A percentile compares a stretch with the other conserved stretches of the same genome.
phyloP scores from a whole-genome alignment of 2,888 invertebrate genomes.

The Ichneumon xanthorius region DNA sequence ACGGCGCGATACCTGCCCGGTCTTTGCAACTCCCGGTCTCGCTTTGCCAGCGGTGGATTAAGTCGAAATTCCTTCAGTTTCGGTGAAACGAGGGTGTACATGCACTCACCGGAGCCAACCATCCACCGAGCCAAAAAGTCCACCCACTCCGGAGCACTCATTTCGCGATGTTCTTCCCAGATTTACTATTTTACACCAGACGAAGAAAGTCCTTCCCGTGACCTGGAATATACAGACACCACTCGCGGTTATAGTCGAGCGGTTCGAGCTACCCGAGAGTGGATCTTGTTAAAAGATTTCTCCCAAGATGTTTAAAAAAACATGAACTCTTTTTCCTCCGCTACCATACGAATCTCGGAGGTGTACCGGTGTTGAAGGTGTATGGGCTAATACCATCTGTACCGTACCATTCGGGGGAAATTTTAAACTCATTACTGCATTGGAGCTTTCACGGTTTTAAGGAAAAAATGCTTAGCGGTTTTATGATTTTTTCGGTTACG shows the following conservation, averaged over 20 bases:
- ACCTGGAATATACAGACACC: background rate
- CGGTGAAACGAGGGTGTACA: constrained; percentile 29
- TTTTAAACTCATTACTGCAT: background rate
- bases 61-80: constrained; percentile 44
- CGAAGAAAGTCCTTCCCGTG: constrained; percentile 11
- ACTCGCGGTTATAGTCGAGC: background rate
- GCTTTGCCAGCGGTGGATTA: constrained; percentile 49
- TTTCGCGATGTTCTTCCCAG: constrained; percentile 28
- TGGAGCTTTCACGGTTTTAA: background rate
- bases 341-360: background rate
- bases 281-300: constrained; percentile 2
- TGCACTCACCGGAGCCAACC: constrained; percentile 1
- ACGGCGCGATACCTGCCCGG: constrained; percentile 8
- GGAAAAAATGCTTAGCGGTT: background rate
- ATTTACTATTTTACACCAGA: constrained; percentile 49
- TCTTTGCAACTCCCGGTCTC: constrained; percentile 21
- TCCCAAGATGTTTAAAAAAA: background rate
- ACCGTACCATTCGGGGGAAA: background rate
- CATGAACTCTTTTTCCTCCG: background rate
- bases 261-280: constrained; percentile 16
- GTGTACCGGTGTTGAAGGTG: background rate
- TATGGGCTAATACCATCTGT: background rate
- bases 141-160: constrained; percentile 31
- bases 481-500: background rate
- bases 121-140: constrained; percentile 39